phyloP scores from a whole-genome alignment of 2,113 vertebrate genomes.

The Rhinolophus sinicus region DNA sequence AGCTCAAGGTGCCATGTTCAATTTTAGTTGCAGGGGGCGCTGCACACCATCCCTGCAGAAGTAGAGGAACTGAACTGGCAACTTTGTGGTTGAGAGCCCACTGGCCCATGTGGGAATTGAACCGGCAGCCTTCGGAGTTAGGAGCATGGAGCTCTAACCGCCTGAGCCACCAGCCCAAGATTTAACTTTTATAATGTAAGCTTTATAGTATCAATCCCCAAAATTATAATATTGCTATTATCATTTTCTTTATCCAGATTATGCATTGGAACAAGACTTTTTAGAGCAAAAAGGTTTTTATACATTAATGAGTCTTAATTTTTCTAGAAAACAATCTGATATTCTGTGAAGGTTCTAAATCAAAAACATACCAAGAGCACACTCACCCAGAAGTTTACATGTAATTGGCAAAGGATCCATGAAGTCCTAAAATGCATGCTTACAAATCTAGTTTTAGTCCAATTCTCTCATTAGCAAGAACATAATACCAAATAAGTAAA shows the following conservation, averaged over 20 bases:
- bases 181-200: neutral
- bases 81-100: too few relatives aligned
- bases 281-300: neutral
- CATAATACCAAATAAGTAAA: neutral
- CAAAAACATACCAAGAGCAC: neutral
- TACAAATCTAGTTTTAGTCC: neutral
- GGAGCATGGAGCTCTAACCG: too few relatives aligned
- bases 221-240: neutral
- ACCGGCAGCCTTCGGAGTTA: too few relatives aligned
- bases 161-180: neutral
- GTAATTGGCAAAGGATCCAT: neutral
- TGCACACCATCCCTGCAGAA: too few relatives aligned
- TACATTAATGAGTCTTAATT: neutral
- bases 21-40: too few relatives aligned
- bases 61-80: too few relatives aligned
- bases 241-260: neutral
- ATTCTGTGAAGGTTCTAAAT: neutral
- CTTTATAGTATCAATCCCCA: neutral
- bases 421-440: neutral
- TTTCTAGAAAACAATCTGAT: constrained; percentile 5
- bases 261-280: neutral
- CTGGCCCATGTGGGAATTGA: too few relatives aligned
- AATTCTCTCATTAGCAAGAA: neutral
- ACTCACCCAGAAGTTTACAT: neutral
- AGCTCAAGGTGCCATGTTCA: too few relatives aligned